Evolutionary conservation across 2,888 invertebrate genomes (phyloP).

Genomic region (Pantelozetes paolii): DNA sequence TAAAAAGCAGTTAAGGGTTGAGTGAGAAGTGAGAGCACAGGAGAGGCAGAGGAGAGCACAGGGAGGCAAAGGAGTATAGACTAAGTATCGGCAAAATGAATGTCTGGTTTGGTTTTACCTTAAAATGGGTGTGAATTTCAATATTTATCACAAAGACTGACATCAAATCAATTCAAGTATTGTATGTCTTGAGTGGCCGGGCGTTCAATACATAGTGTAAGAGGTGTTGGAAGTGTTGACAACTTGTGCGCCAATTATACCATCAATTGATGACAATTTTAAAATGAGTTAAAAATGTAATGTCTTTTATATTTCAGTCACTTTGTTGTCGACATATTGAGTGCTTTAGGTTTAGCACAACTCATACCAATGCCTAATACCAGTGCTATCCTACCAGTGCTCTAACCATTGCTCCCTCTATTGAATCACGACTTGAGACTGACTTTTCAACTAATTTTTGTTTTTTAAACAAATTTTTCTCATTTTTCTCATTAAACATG

Average conservation of each 20-base stretch:
- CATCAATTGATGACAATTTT: slow-evolving; percentile 4
- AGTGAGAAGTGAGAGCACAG: too few relatives aligned
- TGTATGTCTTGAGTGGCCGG: neutral
- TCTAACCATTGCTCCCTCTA: slow-evolving; percentile 12
- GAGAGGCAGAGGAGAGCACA: neutral
- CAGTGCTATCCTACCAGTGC: neutral
- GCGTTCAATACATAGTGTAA: neutral
- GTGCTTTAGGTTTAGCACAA: neutral
- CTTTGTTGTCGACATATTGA: slow-evolving; percentile 19
- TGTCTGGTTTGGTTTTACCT: slow-evolving; percentile 6
- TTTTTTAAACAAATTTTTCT: neutral
- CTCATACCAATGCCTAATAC: neutral
- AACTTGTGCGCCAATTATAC: neutral
- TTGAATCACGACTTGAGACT: slow-evolving; percentile 18
- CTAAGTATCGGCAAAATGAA: neutral
- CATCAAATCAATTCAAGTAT: neutral
- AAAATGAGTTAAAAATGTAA: neutral
- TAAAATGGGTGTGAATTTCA: slow-evolving; percentile 29
- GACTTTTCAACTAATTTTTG: slow-evolving; percentile 1
- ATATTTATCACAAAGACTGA: slow-evolving; percentile 21
- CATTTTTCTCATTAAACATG: slow-evolving; percentile 25
- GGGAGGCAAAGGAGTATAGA: neutral
- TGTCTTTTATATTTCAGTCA: neutral
- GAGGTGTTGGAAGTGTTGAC: neutral
- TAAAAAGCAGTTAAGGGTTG: too few relatives aligned